A percentile compares a stretch with the other conserved stretches of the same genome.
Conservation (phyloP, 2,797 vertebrate genomes). For the Fistularia tabacaria region DNA sequence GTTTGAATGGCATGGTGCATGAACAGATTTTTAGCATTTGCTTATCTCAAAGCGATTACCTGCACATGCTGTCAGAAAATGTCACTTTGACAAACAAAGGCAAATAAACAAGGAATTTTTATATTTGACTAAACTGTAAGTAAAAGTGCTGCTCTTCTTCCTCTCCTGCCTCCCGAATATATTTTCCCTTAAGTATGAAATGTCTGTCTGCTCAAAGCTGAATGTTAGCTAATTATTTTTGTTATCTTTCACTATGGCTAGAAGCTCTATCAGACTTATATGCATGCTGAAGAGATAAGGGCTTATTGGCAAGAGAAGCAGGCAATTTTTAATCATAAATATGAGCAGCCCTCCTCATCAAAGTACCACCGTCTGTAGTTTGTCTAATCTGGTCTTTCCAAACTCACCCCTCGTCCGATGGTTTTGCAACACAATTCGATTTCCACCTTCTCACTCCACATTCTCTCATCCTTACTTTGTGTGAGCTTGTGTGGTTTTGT, state of each 20-base stretch:
- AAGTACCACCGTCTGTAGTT: slow-evolving; percentile 68
- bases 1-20: no score
- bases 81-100: slow-evolving; percentile 36
- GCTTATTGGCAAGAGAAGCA: slow-evolving; percentile 67
- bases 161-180: slow-evolving; percentile 49
- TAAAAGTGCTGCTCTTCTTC: slow-evolving; percentile 44
- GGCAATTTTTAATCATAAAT: slow-evolving; percentile 75
- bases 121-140: slow-evolving; percentile 51
- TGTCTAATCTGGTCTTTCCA: slow-evolving; percentile 64
- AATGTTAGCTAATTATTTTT: slow-evolving; percentile 83
- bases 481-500: neutral
- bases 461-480: slow-evolving; percentile 4
- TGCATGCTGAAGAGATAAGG: slow-evolving; percentile 75
- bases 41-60: slow-evolving; percentile 60
- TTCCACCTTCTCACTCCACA: slow-evolving; percentile 14
- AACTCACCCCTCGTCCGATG: slow-evolving; percentile 47
- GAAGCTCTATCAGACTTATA: slow-evolving; percentile 75
- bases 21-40: slow-evolving; percentile 46
- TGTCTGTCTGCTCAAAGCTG: slow-evolving; percentile 68
- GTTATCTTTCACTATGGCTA: slow-evolving; percentile 75
- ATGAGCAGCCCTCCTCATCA: slow-evolving; percentile 68
- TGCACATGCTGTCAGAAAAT: slow-evolving; percentile 33
- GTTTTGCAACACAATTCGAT: slow-evolving; percentile 48
- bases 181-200: slow-evolving; percentile 53
- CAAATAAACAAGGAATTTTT: slow-evolving; percentile 49